Evolutionary conservation across 2,888 invertebrate species (phyloP), one percentile per base, ranked within the genome.

Genomic region (Eristalis intricaria): DNA sequence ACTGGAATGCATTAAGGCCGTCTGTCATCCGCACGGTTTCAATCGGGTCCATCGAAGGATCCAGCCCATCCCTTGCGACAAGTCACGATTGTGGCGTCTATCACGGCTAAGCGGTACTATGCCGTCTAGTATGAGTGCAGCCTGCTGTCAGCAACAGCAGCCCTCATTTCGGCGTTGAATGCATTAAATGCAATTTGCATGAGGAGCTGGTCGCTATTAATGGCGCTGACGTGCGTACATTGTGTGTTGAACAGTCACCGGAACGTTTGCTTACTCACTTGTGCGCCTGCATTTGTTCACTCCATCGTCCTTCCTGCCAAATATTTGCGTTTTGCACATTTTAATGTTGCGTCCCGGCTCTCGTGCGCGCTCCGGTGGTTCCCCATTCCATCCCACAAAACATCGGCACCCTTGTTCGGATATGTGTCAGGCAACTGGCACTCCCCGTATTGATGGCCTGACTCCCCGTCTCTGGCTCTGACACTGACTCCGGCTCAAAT

Each of bases 361-460:
- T 50, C 26, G 26, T 3, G 26, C 50, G 50, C 19, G 50, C 50
- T 50, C 50, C 19, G 7, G 32, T 10, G 32, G 32, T 32, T 32
- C 8, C 50, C 38, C 38, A 38, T 38, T 4, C 35, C 35, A 38
- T 38, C 38, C 35, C 35, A 35, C 11, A 35, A 11, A 4, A 35
- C 35, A 35, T 35, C 11, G 35, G 63, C 68, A 76, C 43, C 73
- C 58, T 43, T 40, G n/a, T 40, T 66, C 26, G 50, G 65, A 74
- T 75, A 78, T 82, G 58, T 76, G 80, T 70, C 76, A 71, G 80
- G 43, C 71, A 80, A 71, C 71, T 82, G 74, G 77, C 82, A 78
- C 77, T 83, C 83, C 78, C 75, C 19, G 75, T 83, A 86, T 86
- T 79, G 86, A 78, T 86, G 78, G 65, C 77, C 70, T 82, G 70